Base-by-base conservation (phyloP, 2,888 invertebrate genomes). In the Macropis europaea region DNA sequence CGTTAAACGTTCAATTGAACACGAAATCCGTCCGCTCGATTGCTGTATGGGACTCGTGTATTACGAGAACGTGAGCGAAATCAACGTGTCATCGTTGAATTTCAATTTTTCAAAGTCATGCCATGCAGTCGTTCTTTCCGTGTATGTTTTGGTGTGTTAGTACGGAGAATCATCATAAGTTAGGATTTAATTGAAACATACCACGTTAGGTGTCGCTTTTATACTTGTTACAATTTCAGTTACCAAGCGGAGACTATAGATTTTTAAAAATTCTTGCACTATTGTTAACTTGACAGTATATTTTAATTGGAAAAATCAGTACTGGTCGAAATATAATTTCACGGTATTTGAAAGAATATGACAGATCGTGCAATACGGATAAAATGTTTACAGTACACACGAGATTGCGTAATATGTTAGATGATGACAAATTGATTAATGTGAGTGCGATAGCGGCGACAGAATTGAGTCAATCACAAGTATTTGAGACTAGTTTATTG, bases 51-150 rank as follows among this genome's bases (percentile, higher is more conserved):
- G 22, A 47, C 4, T n/a, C 34, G 13, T 15, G 17, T n/a, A n/a
- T n/a, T n/a, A n/a, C n/a, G n/a, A n/a, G n/a, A n/a, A n/a, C n/a
- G n/a, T n/a, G n/a, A n/a, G n/a, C n/a, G 60, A 53, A 40, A 50
- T 17, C 9, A 38, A 2, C 22, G 2, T 36, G 26, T 68, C 47
- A 63, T 61, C 36, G 30, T 30, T 13, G 19, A 28, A 2, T 36
- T 38, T 32, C 57, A 57, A 71, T 75, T 79, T 72, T 72, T 68
- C 57, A 75, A 66, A 79, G 77, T 77, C 77, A 77, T 77, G 75
- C 79, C 61, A 45, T 38, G 52, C 26, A 36, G 50, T 71, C 50
- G 62, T 50, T 42, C 19, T 32, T 43, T 15, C 26, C 2, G 19
- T 60, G 13, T 2, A 11, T 53, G 38, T 53, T 24, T 48, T 2